A percentile compares a stretch with the other conserved stretches of the same genome.
Conservation (phyloP, 92 coral and sea anemone species). For the Pocillopora meandrina region DNA sequence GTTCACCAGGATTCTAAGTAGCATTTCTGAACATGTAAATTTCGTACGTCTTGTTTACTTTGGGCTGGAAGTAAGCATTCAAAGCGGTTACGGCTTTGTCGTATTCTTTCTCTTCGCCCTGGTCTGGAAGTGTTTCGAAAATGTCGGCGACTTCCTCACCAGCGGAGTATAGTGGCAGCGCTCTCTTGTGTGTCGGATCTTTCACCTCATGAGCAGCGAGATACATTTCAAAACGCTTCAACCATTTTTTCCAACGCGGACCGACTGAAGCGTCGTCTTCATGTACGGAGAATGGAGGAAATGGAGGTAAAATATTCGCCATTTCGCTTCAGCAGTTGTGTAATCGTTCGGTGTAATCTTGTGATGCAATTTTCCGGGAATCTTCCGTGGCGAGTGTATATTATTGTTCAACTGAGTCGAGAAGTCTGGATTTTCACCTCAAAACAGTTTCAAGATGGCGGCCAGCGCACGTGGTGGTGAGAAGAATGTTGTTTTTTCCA, state of each 20-base stretch:
- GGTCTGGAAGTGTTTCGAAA: conserved; percentile 8
- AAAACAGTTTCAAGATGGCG: too few relatives aligned
- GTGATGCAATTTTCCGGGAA: too few relatives aligned
- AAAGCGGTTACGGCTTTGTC: not conserved
- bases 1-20: conserved; percentile 26
- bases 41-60: conserved; percentile 30
- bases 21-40: conserved; percentile 37
- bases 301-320: conserved; percentile 13
- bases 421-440: too few relatives aligned
- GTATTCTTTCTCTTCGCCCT: conserved; percentile 3
- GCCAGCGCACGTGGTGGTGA: too few relatives aligned
- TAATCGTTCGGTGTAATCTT: too few relatives aligned
- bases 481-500: too few relatives aligned
- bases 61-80: conserved; percentile 38
- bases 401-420: too few relatives aligned
- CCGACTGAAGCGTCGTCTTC: conserved; percentile 27
- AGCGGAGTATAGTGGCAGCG: conserved; percentile 9
- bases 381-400: too few relatives aligned
- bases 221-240: conserved; percentile 19
- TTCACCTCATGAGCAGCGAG: conserved; percentile 24
- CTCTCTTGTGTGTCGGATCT: conserved; percentile 10
- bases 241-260: conserved; percentile 28
- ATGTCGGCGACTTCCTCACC: conserved; percentile 17
- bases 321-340: too few relatives aligned
- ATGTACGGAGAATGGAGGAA: conserved; percentile 18